phyloP scores from a whole-genome alignment of 2,888 invertebrate genomes.

The Diarsia rubi region DNA sequence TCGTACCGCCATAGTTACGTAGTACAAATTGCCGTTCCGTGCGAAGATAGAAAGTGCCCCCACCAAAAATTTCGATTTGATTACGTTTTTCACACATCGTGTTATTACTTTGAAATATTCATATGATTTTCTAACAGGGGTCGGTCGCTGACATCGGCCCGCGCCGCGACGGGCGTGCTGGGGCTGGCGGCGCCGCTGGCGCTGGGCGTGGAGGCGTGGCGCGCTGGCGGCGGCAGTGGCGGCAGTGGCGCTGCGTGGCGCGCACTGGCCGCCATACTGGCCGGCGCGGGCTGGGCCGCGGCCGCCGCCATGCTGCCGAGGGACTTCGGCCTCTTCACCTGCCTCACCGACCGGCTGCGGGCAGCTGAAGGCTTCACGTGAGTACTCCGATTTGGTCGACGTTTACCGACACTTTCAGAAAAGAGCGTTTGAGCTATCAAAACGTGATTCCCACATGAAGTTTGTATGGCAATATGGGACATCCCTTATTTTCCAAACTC shows the following conservation, averaged over 20 bases:
- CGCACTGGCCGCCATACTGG: slow-evolving; percentile 70
- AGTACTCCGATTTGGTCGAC: slow-evolving; percentile 58
- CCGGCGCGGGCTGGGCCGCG: slow-evolving; percentile 77
- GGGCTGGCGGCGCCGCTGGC: slow-evolving; percentile 97
- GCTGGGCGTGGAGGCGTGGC: slow-evolving; percentile 94
- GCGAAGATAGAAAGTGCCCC: no score
- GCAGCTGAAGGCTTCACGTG: slow-evolving; percentile 81
- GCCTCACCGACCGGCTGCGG: slow-evolving; percentile 72
- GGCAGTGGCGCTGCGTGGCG: slow-evolving; percentile 64
- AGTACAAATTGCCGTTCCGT: no score
- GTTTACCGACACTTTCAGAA: no score
- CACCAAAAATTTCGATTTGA: no score
- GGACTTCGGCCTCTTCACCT: slow-evolving; percentile 65
- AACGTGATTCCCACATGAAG: neutral
- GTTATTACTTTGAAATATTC: no score
- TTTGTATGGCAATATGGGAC: neutral
- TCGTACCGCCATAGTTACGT: no score
- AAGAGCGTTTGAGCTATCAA: neutral
- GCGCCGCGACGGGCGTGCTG: slow-evolving; percentile 96
- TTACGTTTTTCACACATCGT: no score
- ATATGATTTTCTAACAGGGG: slow-evolving; percentile 90
- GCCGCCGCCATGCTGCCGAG: slow-evolving; percentile 75
- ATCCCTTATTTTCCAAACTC: neutral
- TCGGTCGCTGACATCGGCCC: slow-evolving; percentile 97
- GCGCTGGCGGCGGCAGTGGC: slow-evolving; percentile 82